phyloP scores from a whole-genome alignment of 2,797 vertebrate genomes.

The Simalia tracyae region DNA sequence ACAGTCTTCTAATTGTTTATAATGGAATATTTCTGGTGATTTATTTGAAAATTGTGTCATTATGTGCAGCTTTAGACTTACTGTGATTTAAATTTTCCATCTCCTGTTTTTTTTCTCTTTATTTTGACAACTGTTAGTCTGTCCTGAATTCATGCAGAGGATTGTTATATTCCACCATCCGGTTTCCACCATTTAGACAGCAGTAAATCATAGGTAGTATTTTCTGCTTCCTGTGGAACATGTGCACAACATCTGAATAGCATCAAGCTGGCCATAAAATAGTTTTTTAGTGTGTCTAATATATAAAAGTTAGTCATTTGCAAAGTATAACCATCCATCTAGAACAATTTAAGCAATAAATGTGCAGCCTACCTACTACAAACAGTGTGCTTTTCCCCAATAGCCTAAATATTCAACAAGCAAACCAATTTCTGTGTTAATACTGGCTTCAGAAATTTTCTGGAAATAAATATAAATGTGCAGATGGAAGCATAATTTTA shows the following conservation, averaged over 20 bases:
- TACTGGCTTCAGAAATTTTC: background rate
- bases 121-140: slow-evolving; percentile 24
- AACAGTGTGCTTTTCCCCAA: background rate
- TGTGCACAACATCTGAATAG: slow-evolving; percentile 49
- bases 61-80: background rate
- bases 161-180: slow-evolving; percentile 1
- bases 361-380: background rate
- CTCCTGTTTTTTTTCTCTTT: slow-evolving; percentile 15
- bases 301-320: background rate
- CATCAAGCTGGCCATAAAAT: slow-evolving; percentile 31
- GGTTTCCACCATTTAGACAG: slow-evolving; percentile 38
- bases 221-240: slow-evolving; percentile 45
- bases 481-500: background rate
- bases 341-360: background rate
- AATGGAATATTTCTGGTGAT: background rate
- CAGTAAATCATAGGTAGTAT: slow-evolving; percentile 31
- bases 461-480: background rate
- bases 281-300: slow-evolving; percentile 18
- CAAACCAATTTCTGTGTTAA: background rate
- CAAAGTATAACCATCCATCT: slow-evolving; percentile 34
- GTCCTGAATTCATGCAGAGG: slow-evolving; percentile 23
- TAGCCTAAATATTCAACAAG: slow-evolving; percentile 28
- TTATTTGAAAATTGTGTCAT: background rate
- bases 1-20: background rate
- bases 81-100: background rate